These are phyloP conservation scores for Leucopsar rothschildi DNA, from an alignment of 2,113 vertebrate species.

Conservation along the genomic window DNA sequence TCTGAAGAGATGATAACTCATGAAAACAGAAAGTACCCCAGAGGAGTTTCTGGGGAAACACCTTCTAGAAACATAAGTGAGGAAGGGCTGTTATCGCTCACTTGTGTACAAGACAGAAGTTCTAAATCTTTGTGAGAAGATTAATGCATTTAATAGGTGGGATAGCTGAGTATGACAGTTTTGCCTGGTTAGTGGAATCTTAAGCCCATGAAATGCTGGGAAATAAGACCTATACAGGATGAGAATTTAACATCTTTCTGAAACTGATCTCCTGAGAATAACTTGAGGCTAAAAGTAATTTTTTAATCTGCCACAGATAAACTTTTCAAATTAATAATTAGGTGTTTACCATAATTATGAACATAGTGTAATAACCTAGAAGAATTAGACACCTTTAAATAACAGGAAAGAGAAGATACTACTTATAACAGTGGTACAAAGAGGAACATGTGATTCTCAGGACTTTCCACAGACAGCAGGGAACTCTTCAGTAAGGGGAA, in stretches of 20 bases:
- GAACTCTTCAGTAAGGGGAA: not conserved
- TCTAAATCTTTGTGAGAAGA: not conserved
- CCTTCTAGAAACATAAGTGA: not conserved
- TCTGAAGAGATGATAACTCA: not conserved
- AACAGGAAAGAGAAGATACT: not conserved
- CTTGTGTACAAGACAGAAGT: not conserved
- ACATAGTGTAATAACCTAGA: not conserved
- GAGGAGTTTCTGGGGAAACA: not conserved
- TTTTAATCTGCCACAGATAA: not conserved
- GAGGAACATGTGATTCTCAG: not conserved
- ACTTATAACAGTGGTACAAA: not conserved
- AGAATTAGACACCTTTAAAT: not conserved
- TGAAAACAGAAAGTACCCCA: not conserved
- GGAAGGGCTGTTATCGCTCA: not conserved
- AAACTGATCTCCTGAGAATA: not conserved
- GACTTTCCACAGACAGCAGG: not conserved
- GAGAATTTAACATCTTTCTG: not conserved
- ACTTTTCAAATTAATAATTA: not conserved
- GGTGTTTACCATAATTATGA: not conserved
- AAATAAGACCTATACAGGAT: not conserved
- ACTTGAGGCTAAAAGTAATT: not conserved
- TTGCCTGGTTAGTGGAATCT: not conserved
- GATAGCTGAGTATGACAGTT: not conserved
- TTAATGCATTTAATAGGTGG: not conserved
- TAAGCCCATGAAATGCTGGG: not conserved